Evolutionary conservation across 2,888 invertebrate genomes (phyloP), one percentile per base, ranked within the genome.

Genomic region (Ametastegia equiseti): DNA sequence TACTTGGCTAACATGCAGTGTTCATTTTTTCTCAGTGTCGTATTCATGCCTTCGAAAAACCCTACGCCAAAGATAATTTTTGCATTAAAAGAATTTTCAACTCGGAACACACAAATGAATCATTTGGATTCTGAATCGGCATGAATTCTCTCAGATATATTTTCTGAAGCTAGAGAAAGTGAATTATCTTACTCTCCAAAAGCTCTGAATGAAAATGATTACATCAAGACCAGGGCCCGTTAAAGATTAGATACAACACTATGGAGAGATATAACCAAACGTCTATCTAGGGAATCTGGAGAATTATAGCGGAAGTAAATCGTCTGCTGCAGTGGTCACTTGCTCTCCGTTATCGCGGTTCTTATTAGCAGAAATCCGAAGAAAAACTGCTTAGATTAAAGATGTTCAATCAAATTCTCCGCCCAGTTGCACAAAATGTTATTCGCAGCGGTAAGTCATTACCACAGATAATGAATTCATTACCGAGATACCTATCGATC

Each of bases 401-500:
- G 69, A 81, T 81, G 81, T 81, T 81, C 23, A 80, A 80, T 45
- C 81, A 81, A 79, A 57, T 81, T 23, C 13, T 81, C 30, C 81
- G 81, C 39, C 79, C 81, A 23, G 79, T 81, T 13, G 42, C 54
- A n/a, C 65, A 27, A n/a, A 63, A 80, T n/a, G 57, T 50, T 27
- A 7, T 63, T 9, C 63, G 63, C 2, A 65, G 79, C 19, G 81
- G 81, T 81, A 50, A 79, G 63, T 50, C n/a, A 60, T 75, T 54
- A 19, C 42, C 30, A 47, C 36, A 42, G 33, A 39, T 78, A 19
- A 23, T 11, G 13, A 39, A 19, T 39, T 7, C 39, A 71, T 54
- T 33, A 36, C 36, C 36, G 36, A 39, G 23, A n/a, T 7, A 71
- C 47, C 27, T 7, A 45, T 54, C 7, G 2, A 11, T 33, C 36